Percentiles rank a stretch among this genome's conserved stretches.
Evolutionary conservation across 1,140 invertebrate genomes (phyloP).

Genomic region (Drosophila funebris): DNA sequence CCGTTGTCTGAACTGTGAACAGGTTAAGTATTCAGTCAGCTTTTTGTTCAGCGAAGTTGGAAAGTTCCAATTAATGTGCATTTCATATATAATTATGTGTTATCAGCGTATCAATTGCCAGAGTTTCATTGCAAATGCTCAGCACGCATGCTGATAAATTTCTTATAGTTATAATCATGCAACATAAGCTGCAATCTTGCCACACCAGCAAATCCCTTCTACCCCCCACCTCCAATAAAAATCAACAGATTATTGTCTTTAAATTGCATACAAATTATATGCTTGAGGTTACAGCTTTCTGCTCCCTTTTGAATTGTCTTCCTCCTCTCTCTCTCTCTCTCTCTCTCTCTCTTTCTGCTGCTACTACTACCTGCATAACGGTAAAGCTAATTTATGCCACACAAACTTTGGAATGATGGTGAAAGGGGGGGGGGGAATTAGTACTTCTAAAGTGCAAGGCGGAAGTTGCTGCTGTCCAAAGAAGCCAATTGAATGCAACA

Average conservation of each 20-base stretch:
- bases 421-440: constrained; percentile 31
- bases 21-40: no score
- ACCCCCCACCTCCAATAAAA: no score
- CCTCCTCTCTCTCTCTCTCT: neutral
- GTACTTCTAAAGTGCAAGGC: constrained; percentile 53
- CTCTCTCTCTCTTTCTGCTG: neutral
- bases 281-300: constrained; percentile 24
- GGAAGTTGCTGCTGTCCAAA: constrained; percentile 57
- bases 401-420: constrained; percentile 18
- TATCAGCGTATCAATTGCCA: constrained; percentile 28
- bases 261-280: constrained; percentile 67
- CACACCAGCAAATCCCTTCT: constrained; percentile 30
- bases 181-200: constrained; percentile 35
- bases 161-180: constrained; percentile 42
- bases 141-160: constrained; percentile 16
- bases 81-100: constrained; percentile 20
- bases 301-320: neutral
- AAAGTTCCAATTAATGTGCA: neutral
- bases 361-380: constrained; percentile 38
- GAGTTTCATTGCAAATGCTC: neutral
- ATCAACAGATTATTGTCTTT: constrained; percentile 40
- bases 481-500: constrained; percentile 73
- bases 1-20: no score
- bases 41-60: no score
- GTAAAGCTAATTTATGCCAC: constrained; percentile 70